These are phyloP conservation scores for Notothenia coriiceps DNA, from an alignment of 2,113 vertebrate genomes.

Conservation along the genomic window DNA sequence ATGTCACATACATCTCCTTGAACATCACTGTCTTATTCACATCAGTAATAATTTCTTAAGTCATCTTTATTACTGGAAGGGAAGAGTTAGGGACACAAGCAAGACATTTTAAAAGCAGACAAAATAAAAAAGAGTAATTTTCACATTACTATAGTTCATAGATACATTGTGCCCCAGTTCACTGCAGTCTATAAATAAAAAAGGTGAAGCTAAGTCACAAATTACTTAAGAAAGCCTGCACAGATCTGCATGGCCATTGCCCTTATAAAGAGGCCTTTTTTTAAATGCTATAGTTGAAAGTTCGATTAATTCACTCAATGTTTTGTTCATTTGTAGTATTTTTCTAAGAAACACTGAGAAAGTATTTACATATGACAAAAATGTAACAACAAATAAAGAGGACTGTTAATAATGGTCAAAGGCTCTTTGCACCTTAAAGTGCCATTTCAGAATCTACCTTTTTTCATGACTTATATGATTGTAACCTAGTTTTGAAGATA, in stretches of 20 bases:
- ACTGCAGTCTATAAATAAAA: conserved; percentile 72
- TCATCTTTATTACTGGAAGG: conserved; percentile 61
- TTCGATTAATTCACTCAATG: conserved; percentile 30
- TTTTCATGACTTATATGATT: conserved; percentile 6
- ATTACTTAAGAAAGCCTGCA: conserved; percentile 52
- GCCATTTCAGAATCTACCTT: neutral
- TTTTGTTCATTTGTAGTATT: conserved; percentile 26
- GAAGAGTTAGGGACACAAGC: conserved; percentile 46
- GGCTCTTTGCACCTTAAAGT: neutral
- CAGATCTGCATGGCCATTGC: conserved; percentile 37
- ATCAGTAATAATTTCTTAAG: conserved; percentile 71
- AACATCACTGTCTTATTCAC: conserved; percentile 80
- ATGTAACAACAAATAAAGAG: conserved; percentile 14
- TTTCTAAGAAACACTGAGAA: conserved; percentile 18
- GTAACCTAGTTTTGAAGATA: neutral
- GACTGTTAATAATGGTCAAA: neutral
- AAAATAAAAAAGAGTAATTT: conserved; percentile 62
- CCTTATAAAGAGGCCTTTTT: conserved; percentile 19
- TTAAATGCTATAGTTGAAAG: conserved; percentile 15
- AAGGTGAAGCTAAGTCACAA: conserved; percentile 66
- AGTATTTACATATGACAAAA: conserved; percentile 13
- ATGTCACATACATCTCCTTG: conserved; percentile 76
- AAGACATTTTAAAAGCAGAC: conserved; percentile 45
- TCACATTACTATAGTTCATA: conserved; percentile 77
- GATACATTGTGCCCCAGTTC: conserved; percentile 66